Percentiles rank a stretch among this genome's conserved stretches.
phyloP scores from a whole-genome alignment of 2,888 invertebrate species.

The Oxytorus armatus region DNA sequence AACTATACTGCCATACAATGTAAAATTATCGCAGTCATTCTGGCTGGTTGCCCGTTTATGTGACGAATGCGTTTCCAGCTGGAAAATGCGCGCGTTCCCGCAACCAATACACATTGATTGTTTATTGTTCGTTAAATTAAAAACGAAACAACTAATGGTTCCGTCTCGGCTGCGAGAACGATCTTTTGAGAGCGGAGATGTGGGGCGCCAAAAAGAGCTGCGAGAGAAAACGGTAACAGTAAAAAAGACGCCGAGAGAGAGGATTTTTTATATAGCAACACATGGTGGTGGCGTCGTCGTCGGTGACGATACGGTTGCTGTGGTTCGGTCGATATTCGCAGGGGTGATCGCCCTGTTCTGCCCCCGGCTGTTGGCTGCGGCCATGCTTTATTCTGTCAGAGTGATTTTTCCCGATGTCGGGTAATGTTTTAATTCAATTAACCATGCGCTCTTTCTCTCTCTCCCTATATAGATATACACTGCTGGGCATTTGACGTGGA shows the following conservation, averaged over 20 bases:
- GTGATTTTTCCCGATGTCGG: constrained; percentile 47
- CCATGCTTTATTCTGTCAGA: constrained; percentile 19
- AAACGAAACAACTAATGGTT: no score
- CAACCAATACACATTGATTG: no score
- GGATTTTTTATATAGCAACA: constrained; percentile 18
- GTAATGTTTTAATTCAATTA: constrained; percentile 63
- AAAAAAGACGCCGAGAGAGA: constrained; percentile 41
- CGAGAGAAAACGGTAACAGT: constrained; percentile 39
- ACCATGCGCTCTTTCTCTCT: constrained; percentile 24
- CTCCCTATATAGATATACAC: not conserved
- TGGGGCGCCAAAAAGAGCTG: constrained; percentile 29
- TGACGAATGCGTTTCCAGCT: no score
- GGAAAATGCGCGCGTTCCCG: no score
- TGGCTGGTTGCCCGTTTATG: no score
- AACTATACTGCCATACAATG: no score
- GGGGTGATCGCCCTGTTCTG: constrained; percentile 79
- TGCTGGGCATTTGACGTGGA: no score
- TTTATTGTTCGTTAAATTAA: no score
- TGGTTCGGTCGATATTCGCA: constrained; percentile 78
- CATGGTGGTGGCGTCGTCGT: constrained; percentile 37
- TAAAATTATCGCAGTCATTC: no score
- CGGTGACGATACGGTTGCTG: constrained; percentile 62
- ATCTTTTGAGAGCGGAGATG: no score
- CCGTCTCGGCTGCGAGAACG: no score
- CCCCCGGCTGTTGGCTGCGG: constrained; percentile 48